These are phyloP conservation scores for Dendrocincla fuliginosa DNA, from an alignment of 2,797 vertebrate genomes.

Conservation along the genomic window DNA sequence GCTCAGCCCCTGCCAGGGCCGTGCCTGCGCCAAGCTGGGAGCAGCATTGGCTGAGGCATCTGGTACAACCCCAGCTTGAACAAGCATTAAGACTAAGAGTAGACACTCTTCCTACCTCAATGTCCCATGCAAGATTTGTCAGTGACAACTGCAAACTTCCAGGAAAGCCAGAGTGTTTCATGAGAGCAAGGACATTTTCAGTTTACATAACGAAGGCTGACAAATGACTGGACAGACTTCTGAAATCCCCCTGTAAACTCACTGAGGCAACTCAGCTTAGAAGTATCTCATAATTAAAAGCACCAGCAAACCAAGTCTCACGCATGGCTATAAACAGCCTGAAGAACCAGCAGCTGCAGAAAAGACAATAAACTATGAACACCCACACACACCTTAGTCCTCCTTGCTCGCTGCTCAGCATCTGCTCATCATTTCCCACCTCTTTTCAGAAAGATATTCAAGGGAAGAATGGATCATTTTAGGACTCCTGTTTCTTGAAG, in stretches of 20 bases:
- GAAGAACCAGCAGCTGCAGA: slow-evolving; percentile 29
- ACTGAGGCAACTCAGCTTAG: slow-evolving; percentile 14
- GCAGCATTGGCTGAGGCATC: background rate
- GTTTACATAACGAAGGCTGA: slow-evolving; percentile 22
- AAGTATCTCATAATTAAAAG: slow-evolving; percentile 51
- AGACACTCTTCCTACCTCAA: background rate
- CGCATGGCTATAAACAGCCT: background rate
- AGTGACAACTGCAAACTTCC: background rate
- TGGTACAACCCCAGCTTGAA: background rate
- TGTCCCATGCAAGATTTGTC: background rate
- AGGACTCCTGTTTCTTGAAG: background rate
- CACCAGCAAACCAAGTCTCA: background rate
- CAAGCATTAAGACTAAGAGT: background rate
- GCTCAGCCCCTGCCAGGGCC: background rate
- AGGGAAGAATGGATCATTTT: background rate
- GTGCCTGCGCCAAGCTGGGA: fast-evolving
- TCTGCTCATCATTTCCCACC: background rate
- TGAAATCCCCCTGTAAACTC: slow-evolving; percentile 43
- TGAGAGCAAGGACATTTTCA: slow-evolving; percentile 8
- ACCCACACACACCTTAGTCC: background rate
- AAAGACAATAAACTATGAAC: slow-evolving; percentile 7
- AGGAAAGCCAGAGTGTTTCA: background rate
- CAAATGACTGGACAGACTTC: background rate
- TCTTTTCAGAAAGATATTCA: background rate
- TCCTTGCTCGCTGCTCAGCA: background rate